Evolutionary conservation across 2,888 invertebrate genomes (phyloP), one percentile per base, ranked within the genome.

Genomic region (Automeris io): DNA sequence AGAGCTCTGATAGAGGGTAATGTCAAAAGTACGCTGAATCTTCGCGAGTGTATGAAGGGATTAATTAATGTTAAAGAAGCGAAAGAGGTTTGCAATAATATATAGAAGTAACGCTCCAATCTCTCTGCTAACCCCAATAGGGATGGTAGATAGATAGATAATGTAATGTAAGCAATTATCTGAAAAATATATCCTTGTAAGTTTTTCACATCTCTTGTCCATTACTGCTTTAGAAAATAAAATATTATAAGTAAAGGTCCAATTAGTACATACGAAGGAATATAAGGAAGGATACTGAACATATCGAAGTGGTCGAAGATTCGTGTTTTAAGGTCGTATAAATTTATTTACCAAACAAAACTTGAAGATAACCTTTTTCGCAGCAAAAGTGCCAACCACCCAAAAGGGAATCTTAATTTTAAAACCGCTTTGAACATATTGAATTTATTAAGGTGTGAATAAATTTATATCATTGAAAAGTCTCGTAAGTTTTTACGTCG

Each of bases 291-390:
- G 8, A 26, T 26, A 26, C 7, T 26, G 13, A 26, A 26, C 9
- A 8, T 7, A 16, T 4, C 8, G 7, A 13, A 26, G 16, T 13
- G 26, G 25, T 13, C 58, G 53, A 52, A 45, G 46, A 38, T 43
- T 64, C 73, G 72, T 77, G 64, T 64, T 70, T 79, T 67, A 62
- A 58, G 79, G 80, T 75, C 70, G 68, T 68, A 71, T 59, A 70
- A 76, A 74, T 79, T 76, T 76, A 78, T 77, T 76, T 73, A 67
- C 67, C 68, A 71, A 74, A 70, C 70, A 61, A 66, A 67, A 59
- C 63, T 57, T 55, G 51, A 54, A 56, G 64, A 66, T 64, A 64
- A 58, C 62, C 59, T 69, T 67, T 68, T 68, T 64, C 60, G 57
- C 57, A 70, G 61, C 43, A 49, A 55, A 53, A 41, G 43, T 57